Evolutionary conservation across 2,113 vertebrate genomes (phyloP), one percentile per base, ranked within the genome.

Genomic region (Cochlearius cochlearius): DNA sequence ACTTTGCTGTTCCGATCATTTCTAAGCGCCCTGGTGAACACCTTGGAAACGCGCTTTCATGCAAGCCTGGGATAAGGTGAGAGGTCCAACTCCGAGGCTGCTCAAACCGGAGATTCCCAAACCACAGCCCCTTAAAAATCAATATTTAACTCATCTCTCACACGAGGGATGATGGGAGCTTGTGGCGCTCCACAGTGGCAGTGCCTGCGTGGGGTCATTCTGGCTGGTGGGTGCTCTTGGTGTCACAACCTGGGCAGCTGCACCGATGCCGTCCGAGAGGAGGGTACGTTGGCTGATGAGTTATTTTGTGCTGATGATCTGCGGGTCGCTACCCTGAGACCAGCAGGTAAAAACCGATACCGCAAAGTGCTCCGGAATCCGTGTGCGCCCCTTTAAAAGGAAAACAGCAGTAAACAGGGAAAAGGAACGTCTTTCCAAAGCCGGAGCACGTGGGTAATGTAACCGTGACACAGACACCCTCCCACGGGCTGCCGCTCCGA

Each of bases 381-480:
- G 2, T 20, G 15, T 12, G 60, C 21, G 5, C 8, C 34, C 22
- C 49, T 82, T 62, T 50, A 52, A 72, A 38, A 72, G 16, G 2
- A 58, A 78, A 55, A 32, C 39, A 53, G 38, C 85, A 93, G 50
- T 50, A 95, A 72, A 50, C 8, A 3, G 20, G 59, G 71, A 49
- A 90, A 76, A 93, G 49, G 39, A 91, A 81, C 27, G 7, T 85
- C 45, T 86, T 79, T 45, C 18, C 72, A 20, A 53, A 81, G 45
- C 71, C 3, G 0, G 58, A 91, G 82, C 71, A 62, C 39, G 29
- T 77, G 82, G 75, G 17, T 82, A 86, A 73, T 92, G 78, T 82
- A 93, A 88, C 74, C 14, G 10, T 90, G 90, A 83, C 81, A 90
- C 71, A 92, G 85, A 83, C 90, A 92, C 90, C 96, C 95, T 96